A percentile compares a stretch with the other conserved stretches of the same genome.
Conservation (phyloP, 2,797 vertebrate genomes). For the Florisuga fusca region DNA sequence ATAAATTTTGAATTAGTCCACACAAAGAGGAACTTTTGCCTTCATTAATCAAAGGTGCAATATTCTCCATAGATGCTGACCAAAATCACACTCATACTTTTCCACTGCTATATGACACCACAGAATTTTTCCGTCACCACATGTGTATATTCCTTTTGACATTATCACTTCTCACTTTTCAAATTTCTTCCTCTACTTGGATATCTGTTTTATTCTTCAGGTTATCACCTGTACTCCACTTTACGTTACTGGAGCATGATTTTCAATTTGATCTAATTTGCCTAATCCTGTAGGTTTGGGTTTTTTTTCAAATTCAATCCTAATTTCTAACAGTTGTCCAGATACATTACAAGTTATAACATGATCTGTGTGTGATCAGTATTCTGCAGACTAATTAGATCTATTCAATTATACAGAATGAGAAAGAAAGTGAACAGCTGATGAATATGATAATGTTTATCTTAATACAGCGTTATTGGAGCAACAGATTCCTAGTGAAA, state of each 20-base stretch:
- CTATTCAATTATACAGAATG: not conserved
- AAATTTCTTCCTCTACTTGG: not conserved
- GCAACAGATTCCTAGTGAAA: not conserved
- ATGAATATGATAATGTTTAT: constrained; percentile 8
- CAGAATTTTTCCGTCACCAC: not conserved
- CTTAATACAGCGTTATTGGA: constrained; percentile 5
- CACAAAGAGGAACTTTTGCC: not conserved
- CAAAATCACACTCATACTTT: not conserved
- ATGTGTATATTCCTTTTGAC: not conserved
- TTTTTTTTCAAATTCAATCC: not conserved
- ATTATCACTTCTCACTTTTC: not conserved
- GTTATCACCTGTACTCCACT: not conserved
- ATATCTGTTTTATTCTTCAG: not conserved
- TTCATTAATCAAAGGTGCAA: not conserved
- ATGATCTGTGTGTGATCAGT: constrained; percentile 10
- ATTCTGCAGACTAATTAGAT: constrained; percentile 30
- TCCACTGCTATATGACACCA: not conserved
- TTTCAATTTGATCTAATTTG: not conserved
- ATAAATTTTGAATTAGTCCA: not conserved
- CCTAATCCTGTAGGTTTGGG: not conserved
- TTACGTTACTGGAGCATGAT: not conserved
- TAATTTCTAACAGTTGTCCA: constrained; percentile 30
- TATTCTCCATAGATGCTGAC: not conserved
- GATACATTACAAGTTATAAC: not conserved
- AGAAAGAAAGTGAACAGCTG: constrained; percentile 6